Evolutionary conservation across 2,888 invertebrate genomes (phyloP).

Genomic region (Hyalella azteca): DNA sequence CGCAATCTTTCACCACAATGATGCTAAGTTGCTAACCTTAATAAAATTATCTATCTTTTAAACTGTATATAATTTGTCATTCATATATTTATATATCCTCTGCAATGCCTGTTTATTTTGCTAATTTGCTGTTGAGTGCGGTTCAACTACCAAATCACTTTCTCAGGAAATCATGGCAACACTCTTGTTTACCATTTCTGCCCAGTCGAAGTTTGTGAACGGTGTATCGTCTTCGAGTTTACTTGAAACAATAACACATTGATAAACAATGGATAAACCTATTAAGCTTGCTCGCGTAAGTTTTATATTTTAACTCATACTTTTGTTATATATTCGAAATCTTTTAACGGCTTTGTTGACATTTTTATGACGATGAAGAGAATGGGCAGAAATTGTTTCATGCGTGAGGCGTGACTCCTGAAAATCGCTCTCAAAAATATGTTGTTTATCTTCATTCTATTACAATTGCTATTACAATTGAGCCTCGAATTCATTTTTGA

Average conservation of each 20-base stretch:
- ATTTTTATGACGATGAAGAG: too few species aligned
- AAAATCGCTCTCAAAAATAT: neutral
- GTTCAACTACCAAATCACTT: neutral
- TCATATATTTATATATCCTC: neutral
- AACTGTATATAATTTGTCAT: neutral
- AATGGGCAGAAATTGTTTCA: neutral
- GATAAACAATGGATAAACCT: conserved; percentile 58
- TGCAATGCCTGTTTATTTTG: neutral
- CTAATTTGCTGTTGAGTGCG: neutral
- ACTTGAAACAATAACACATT: neutral
- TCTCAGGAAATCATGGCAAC: too few species aligned
- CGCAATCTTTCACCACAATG: too few species aligned
- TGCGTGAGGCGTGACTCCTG: neutral
- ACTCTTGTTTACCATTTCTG: conserved; percentile 11
- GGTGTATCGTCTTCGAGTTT: neutral
- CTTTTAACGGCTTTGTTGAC: neutral
- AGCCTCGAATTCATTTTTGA: too few species aligned
- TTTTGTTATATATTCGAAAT: neutral
- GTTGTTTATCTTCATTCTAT: neutral
- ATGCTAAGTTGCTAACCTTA: too few species aligned
- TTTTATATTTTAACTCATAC: conserved; percentile 26
- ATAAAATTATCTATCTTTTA: neutral
- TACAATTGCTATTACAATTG: neutral
- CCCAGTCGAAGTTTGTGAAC: neutral
- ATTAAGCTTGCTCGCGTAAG: conserved; percentile 59